Conservation (phyloP, 2,797 vertebrate genomes). For the Neosilurus hyrtlii region DNA sequence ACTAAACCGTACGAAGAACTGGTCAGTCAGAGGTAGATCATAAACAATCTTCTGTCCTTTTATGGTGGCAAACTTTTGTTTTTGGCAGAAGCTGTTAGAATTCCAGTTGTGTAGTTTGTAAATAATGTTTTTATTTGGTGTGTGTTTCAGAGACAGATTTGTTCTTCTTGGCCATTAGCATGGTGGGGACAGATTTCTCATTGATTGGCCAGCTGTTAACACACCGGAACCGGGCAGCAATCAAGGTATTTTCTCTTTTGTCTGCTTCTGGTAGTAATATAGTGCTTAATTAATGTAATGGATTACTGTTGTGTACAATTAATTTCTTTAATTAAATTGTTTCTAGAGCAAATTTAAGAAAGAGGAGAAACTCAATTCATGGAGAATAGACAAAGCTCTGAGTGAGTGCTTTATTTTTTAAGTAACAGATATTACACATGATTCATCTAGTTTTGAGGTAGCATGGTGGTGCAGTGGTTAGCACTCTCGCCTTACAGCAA, state of each 20-base stretch:
- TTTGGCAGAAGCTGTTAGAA: not conserved
- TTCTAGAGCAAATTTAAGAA: constrained; percentile 95
- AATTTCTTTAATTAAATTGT: constrained; percentile 33
- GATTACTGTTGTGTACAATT: not conserved
- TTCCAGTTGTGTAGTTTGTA: not conserved
- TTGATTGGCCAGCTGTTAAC: constrained; percentile 94
- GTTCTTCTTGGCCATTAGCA: constrained; percentile 97
- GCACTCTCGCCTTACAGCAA: no score
- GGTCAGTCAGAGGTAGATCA: constrained; percentile 85
- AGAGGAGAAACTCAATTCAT: constrained; percentile 86
- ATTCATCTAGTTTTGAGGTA: no score
- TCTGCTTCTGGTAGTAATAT: not conserved
- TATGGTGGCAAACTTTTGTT: not conserved
- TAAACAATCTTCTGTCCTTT: not conserved
- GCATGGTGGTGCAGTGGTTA: no score
- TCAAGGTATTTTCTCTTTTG: constrained; percentile 78
- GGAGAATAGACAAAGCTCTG: constrained; percentile 97
- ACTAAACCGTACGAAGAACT: constrained; percentile 79
- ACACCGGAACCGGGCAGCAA: constrained; percentile 87
- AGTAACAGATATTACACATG: not conserved
- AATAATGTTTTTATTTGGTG: not conserved
- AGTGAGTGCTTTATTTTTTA: constrained; percentile 74
- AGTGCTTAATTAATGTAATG: not conserved
- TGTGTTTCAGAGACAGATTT: constrained; percentile 88
- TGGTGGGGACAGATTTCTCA: constrained; percentile 98